phyloP scores from a whole-genome alignment of 2,113 vertebrate species.

The Myotis brandtii region DNA sequence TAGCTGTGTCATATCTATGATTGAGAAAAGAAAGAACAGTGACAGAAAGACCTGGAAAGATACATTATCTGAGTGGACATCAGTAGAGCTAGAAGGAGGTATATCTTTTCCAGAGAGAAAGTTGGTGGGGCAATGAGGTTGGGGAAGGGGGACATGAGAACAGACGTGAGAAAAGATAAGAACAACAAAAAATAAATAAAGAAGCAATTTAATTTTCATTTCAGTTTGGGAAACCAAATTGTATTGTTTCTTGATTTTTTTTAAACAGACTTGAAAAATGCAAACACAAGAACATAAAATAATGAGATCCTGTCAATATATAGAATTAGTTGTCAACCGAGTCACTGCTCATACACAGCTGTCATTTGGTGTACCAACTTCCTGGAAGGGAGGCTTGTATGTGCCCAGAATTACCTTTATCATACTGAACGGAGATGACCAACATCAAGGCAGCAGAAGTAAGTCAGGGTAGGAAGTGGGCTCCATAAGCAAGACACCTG shows the following conservation, averaged over 20 bases:
- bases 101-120: conserved; percentile 30
- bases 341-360: conserved; percentile 33
- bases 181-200: conserved; percentile 37
- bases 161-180: background rate
- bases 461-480: background rate
- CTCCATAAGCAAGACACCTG: background rate
- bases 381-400: background rate
- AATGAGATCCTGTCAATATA: conserved; percentile 57
- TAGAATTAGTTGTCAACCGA: conserved; percentile 35
- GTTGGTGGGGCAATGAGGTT: background rate
- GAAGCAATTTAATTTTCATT: conserved; percentile 54
- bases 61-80: background rate
- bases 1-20: background rate
- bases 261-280: conserved; percentile 54
- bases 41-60: background rate
- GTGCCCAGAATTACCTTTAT: conserved; percentile 20
- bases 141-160: background rate
- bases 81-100: background rate
- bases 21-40: background rate
- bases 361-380: conserved; percentile 15
- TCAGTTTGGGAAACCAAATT: conserved; percentile 10
- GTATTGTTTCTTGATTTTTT: conserved; percentile 53
- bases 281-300: conserved; percentile 51
- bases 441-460: background rate
- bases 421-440: background rate